Percentiles rank a stretch among this genome's conserved stretches.
phyloP scores from a whole-genome alignment of 2,113 vertebrate genomes.

The Chionomys nivalis region DNA sequence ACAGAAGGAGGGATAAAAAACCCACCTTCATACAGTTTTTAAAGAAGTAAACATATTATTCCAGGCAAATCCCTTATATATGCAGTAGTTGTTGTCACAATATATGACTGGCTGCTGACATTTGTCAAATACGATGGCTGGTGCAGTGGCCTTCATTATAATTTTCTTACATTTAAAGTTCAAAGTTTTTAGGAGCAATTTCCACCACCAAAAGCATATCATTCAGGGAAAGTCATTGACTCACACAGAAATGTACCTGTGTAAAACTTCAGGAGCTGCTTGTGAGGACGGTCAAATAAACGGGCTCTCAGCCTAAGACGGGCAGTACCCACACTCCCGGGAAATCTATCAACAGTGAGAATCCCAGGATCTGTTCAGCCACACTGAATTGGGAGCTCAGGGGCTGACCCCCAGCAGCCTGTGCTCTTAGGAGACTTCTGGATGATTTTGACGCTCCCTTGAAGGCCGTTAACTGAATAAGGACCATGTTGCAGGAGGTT shows the following conservation, averaged over 20 bases:
- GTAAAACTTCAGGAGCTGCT: not conserved
- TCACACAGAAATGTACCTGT: not conserved
- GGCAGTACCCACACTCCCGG: not conserved
- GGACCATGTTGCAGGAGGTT: not conserved
- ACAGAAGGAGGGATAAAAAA: not conserved
- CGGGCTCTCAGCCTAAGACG: not conserved
- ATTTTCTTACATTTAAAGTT: slow-evolving; percentile 33
- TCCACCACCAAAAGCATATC: not conserved
- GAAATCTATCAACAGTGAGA: not conserved
- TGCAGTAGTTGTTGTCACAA: not conserved
- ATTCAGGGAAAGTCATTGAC: not conserved
- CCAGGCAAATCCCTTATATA: not conserved
- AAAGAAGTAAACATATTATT: not conserved
- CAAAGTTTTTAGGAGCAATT: not conserved
- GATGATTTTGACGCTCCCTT: not conserved
- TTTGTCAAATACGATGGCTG: not conserved
- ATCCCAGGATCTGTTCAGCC: not conserved
- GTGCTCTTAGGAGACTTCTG: not conserved
- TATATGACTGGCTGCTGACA: not conserved
- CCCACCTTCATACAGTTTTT: not conserved
- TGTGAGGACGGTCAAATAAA: not conserved
- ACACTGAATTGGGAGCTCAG: not conserved
- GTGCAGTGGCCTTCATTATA: not conserved
- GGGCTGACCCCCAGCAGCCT: not conserved
- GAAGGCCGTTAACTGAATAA: not conserved